Evolutionary conservation across 30 jellyfish, hydroid and myxozoan species (phyloP).

Genomic region (Aurelia aurita): DNA sequence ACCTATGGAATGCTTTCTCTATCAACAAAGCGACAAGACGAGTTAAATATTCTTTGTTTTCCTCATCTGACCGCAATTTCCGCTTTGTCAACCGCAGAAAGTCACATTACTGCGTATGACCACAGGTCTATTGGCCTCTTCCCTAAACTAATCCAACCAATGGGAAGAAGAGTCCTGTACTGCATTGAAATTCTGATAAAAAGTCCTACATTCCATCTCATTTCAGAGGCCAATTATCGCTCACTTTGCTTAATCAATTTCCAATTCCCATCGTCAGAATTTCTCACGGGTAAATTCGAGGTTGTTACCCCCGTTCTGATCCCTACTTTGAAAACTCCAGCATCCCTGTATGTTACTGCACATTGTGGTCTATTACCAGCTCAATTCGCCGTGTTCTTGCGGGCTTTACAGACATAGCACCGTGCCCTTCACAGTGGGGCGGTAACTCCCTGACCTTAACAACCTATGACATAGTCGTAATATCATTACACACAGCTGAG

Average conservation of each 20-base stretch:
- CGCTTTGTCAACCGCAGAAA: too few species aligned
- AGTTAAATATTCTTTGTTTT: too few species aligned
- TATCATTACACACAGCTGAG: not conserved
- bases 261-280: not conserved
- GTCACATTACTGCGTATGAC: too few species aligned
- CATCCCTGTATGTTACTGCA: constrained; percentile 34
- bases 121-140: not conserved
- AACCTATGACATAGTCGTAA: constrained; percentile 5
- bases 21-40: too few species aligned
- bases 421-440: constrained; percentile 45
- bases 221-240: too few species aligned
- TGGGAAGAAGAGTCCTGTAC: too few species aligned
- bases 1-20: too few species aligned
- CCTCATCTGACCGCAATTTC: too few species aligned
- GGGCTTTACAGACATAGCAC: constrained; percentile 47
- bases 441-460: constrained; percentile 9
- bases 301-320: constrained; percentile 23
- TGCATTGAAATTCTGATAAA: too few species aligned
- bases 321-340: constrained; percentile 35
- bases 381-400: constrained; percentile 29
- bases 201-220: too few species aligned
- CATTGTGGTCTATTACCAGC: constrained; percentile 45
- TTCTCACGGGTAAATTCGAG: constrained; percentile 12
- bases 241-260: too few species aligned
- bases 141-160: not conserved